These are phyloP conservation scores for Nautilus pompilius DNA, from an alignment of 1,140 invertebrate genomes.

Conservation along the genomic window DNA sequence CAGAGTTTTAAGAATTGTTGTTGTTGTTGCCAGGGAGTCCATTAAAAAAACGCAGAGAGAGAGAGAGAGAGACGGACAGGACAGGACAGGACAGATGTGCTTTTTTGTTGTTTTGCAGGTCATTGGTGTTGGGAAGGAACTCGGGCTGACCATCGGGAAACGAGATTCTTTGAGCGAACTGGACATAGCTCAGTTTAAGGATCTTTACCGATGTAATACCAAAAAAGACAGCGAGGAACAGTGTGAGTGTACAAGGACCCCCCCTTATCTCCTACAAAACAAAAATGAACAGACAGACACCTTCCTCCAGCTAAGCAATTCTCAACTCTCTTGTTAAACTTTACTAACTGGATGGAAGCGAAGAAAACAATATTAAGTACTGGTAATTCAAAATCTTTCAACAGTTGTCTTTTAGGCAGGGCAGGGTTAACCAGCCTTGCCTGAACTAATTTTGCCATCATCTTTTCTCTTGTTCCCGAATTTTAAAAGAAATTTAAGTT, in stretches of 20 bases:
- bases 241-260: conserved; percentile 16
- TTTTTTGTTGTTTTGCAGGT: conserved; percentile 26
- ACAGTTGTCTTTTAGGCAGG: too few relatives aligned
- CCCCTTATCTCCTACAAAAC: neutral
- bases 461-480: too few relatives aligned
- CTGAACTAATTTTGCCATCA: too few relatives aligned
- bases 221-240: conserved; percentile 28
- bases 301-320: neutral
- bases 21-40: too few relatives aligned
- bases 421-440: too few relatives aligned
- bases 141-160: conserved; percentile 38
- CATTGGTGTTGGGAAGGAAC: conserved; percentile 37
- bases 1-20: too few relatives aligned
- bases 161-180: conserved; percentile 38
- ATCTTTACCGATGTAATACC: conserved; percentile 46
- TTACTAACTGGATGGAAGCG: neutral
- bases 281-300: neutral
- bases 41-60: too few relatives aligned
- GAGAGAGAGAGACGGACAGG: neutral
- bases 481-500: too few relatives aligned
- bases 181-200: conserved; percentile 45
- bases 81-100: neutral
- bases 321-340: neutral
- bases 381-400: too few relatives aligned
- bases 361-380: too few relatives aligned